phyloP scores from a whole-genome alignment of 1,140 invertebrate species.

The Heliconius himera region DNA sequence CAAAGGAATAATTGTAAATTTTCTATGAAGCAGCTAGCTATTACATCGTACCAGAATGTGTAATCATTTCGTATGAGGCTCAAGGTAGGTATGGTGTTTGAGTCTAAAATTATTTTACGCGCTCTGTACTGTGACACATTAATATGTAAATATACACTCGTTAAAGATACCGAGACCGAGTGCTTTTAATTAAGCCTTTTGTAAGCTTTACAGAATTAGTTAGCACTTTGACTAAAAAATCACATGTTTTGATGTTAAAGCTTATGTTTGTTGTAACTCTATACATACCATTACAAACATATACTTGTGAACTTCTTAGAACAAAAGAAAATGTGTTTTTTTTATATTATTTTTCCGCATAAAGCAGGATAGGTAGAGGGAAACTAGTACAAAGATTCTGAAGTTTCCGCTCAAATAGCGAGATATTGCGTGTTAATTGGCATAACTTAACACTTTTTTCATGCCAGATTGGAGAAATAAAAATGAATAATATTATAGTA shows the following conservation, averaged over 20 bases:
- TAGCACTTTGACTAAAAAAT: not conserved
- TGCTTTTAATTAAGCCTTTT: slow-evolving; percentile 12
- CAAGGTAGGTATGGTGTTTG: not conserved
- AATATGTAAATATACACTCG: slow-evolving; percentile 9
- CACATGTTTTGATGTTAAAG: not conserved
- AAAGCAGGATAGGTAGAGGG: too few species aligned
- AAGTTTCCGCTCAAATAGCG: too few species aligned
- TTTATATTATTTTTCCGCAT: not conserved
- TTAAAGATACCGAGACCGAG: slow-evolving; percentile 5
- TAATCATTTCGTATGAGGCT: not conserved
- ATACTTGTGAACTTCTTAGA: not conserved
- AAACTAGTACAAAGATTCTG: too few species aligned
- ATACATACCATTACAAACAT: not conserved
- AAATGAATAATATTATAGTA: too few species aligned
- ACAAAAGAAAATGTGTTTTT: not conserved
- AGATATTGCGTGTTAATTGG: too few species aligned
- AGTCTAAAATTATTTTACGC: slow-evolving; percentile 10
- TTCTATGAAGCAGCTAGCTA: not conserved
- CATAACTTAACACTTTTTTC: too few species aligned
- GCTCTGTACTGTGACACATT: not conserved
- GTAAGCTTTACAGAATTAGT: slow-evolving; percentile 11
- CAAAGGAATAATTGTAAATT: not conserved
- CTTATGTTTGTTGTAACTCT: not conserved
- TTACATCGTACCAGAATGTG: not conserved
- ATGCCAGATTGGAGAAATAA: too few species aligned